Conservation (phyloP, 2,113 vertebrate species). For the Electrona antarctica region DNA sequence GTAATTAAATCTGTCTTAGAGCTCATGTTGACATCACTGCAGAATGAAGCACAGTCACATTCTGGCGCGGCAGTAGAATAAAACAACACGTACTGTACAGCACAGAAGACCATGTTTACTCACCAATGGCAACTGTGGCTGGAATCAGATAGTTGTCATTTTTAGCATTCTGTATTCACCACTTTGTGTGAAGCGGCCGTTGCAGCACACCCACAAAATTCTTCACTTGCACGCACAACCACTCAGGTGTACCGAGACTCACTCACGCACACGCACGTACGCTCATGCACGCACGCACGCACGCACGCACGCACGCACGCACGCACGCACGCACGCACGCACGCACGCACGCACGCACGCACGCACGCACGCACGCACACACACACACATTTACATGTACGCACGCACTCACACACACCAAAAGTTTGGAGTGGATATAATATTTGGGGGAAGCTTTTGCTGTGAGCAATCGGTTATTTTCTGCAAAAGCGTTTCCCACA, state of each 20-base stretch:
- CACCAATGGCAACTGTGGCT: too few species aligned
- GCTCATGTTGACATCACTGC: constrained; percentile 46
- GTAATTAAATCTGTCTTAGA: constrained; percentile 37
- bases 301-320: not conserved
- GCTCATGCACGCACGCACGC: not conserved
- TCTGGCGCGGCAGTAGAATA: not conserved
- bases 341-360: not conserved
- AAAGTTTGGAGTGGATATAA: too few species aligned
- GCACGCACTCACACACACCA: too few species aligned
- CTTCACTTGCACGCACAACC: not conserved
- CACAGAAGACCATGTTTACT: not conserved
- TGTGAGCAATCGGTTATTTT: too few species aligned
- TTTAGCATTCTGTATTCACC: too few species aligned
- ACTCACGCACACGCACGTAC: not conserved
- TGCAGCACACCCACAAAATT: not conserved
- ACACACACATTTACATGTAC: too few species aligned
- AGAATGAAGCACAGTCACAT: constrained; percentile 24
- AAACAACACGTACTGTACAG: not conserved
- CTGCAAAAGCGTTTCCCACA: too few species aligned
- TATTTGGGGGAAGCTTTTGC: too few species aligned
- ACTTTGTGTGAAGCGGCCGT: too few species aligned
- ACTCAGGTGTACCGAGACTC: not conserved
- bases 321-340: not conserved
- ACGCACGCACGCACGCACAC: too few species aligned
- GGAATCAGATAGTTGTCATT: too few species aligned